Evolutionary conservation across 2,888 invertebrate species (phyloP), one percentile per base, ranked within the genome.

Genomic region (Netelia melanura): DNA sequence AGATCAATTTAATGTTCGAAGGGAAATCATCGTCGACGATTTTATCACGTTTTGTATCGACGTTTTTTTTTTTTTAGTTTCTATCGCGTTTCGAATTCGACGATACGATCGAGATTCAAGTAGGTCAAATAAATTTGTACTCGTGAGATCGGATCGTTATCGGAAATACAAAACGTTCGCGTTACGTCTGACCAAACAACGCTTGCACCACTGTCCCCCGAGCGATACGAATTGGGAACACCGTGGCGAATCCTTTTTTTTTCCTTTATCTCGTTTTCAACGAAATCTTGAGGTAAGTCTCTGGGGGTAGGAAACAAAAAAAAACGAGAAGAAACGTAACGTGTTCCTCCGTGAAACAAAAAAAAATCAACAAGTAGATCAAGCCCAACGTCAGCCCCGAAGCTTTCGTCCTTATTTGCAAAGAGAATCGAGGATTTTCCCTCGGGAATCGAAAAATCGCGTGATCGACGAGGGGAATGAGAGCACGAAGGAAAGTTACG

Each of bases 361-460:
- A 48, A 48, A 48, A 48, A 48, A 48, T 5, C 11, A 48, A 48
- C 48, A 48, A 48, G 11, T 48, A 10, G 11, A 48, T 48, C 14
- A 11, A 30, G 30, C 30, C 30, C 3, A 30, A 30, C 3, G 5
- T 30, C 30, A 6, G 14, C 11, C 14, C 11, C 48, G 14, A 48
- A 48, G 14, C 11, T 8, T 48, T 10, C 48, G 11, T 48, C 48
- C 14, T 48, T 48, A 48, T 30, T 30, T 30, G 54, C 14, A 17
- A 11, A 58, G 17, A 58, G 9, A 58, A 58, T 21, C 58, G n/a
- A n/a, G 5, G 9, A 58, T n/a, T n/a, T 21, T 9, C 17, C 17
- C 58, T 10, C 56, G 11, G 58, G 21, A 21, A 58, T 58, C 21
- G 58, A n/a, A 58, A 54, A 58, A 58, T 58, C 58, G 58, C 5